Evolutionary conservation across 2,888 invertebrate genomes (phyloP).

Genomic region (Leptopilina syphax): DNA sequence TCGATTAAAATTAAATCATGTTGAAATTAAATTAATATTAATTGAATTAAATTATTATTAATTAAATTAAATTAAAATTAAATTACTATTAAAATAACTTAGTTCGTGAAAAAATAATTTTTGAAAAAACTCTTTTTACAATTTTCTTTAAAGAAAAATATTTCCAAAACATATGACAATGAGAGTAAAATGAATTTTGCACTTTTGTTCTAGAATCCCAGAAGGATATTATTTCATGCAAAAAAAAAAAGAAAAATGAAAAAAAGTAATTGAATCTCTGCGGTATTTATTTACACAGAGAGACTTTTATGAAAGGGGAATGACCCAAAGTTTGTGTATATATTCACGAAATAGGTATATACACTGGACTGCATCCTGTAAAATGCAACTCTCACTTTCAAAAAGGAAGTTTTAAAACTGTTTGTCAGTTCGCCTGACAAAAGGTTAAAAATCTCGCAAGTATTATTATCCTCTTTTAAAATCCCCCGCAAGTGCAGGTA

Average conservation of each 20-base stretch:
- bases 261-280: conserved; percentile 4
- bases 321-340: conserved; percentile 13
- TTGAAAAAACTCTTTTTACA: too few species aligned
- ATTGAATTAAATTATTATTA: too few species aligned
- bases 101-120: too few species aligned
- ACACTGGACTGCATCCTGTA: conserved; percentile 18
- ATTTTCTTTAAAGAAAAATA: too few species aligned
- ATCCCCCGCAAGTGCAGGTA: not conserved
- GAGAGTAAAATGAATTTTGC: not conserved
- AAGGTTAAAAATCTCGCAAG: conserved; percentile 4
- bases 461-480: not conserved
- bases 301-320: conserved; percentile 14
- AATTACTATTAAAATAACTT: too few species aligned
- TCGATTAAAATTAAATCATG: too few species aligned
- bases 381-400: conserved; percentile 32
- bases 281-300: conserved; percentile 12
- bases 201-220: conserved; percentile 1
- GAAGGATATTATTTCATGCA: not conserved
- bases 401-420: conserved; percentile 16
- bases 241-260: too few species aligned
- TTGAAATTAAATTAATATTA: too few species aligned
- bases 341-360: not conserved
- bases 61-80: too few species aligned
- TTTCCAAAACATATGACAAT: too few species aligned
- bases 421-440: not conserved